These are phyloP conservation scores for Pimephales promelas DNA, from an alignment of 2,113 vertebrate species.

Conservation along the genomic window DNA sequence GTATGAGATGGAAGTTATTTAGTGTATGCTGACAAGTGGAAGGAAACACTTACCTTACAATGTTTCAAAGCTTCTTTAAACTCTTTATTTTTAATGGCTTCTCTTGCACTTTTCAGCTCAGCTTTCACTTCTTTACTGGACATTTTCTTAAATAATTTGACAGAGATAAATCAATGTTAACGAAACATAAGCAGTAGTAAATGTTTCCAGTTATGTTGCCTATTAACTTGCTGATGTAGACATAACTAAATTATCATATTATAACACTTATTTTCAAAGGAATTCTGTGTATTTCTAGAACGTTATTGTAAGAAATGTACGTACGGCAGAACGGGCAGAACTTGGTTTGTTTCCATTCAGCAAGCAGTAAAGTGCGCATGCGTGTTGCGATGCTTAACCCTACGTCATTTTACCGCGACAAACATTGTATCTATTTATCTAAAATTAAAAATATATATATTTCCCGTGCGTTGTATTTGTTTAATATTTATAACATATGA, in stretches of 20 bases:
- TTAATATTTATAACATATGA: neutral
- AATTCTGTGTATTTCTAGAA: neutral
- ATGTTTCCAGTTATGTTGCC: neutral
- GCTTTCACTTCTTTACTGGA: conserved; percentile 94
- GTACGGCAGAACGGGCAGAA: neutral
- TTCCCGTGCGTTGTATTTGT: neutral
- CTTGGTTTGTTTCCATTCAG: neutral
- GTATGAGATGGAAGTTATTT: neutral
- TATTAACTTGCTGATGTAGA: neutral
- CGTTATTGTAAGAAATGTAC: neutral
- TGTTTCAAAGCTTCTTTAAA: conserved; percentile 95
- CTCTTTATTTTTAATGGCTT: conserved; percentile 95
- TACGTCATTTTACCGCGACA: conserved; percentile 1
- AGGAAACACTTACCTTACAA: conserved; percentile 88
- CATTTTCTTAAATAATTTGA: conserved; percentile 68
- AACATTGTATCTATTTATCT: neutral
- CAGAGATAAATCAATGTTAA: neutral
- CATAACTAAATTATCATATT: neutral
- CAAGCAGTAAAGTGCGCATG: neutral
- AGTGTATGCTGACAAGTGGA: neutral
- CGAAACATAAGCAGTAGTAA: neutral
- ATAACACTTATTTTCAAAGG: neutral
- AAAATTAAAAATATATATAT: too few relatives aligned
- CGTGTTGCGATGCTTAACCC: neutral
- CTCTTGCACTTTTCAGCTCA: conserved; percentile 90